A percentile compares a stretch with the other conserved stretches of the same genome.
Evolutionary conservation across 2,113 vertebrate genomes (phyloP).

Genomic region (Accipiter virgatus): DNA sequence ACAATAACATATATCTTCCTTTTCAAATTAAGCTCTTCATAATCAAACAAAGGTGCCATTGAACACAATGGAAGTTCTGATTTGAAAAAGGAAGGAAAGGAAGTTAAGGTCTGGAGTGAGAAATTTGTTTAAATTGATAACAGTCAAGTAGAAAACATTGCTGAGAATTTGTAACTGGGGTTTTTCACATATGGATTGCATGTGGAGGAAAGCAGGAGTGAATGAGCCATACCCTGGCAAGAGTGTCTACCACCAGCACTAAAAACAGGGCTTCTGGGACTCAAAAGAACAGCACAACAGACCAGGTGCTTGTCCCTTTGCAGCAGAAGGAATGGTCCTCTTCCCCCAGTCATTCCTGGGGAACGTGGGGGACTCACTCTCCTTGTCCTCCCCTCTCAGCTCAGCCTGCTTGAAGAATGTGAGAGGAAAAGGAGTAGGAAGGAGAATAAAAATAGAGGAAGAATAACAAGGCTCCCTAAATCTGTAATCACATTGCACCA

Average conservation of each 20-base stretch:
- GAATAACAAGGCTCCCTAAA: background rate
- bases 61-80: background rate
- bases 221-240: background rate
- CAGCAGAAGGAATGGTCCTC: background rate
- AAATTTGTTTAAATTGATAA: background rate
- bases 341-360: fast-evolving
- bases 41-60: background rate
- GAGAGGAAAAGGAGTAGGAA: background rate
- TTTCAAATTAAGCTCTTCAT: background rate
- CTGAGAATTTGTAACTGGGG: background rate
- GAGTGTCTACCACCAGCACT: background rate
- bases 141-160: background rate
- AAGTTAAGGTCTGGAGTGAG: background rate
- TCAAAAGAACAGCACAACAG: background rate
- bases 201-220: background rate
- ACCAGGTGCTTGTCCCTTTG: background rate
- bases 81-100: background rate
- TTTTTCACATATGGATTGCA: background rate
- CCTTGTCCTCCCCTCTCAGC: background rate
- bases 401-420: background rate
- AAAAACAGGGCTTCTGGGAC: background rate
- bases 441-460: background rate
- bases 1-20: background rate
- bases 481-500: fast-evolving
- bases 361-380: fast-evolving